Evolutionary conservation across 2,888 invertebrate genomes (phyloP), one percentile per base, ranked within the genome.

Genomic region (Tetragonula carbonaria): DNA sequence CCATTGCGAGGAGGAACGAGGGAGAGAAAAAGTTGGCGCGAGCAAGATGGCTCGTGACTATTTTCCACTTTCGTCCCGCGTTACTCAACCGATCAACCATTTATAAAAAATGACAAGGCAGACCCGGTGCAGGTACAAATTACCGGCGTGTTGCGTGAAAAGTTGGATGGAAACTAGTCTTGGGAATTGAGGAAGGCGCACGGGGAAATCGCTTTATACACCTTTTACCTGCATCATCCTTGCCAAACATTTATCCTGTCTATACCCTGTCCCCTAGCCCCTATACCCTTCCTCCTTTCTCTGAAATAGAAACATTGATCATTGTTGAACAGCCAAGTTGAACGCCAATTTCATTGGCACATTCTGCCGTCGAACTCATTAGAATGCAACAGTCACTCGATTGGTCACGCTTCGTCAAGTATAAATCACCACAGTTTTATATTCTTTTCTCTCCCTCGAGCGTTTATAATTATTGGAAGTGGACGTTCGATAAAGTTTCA

Each of bases 131-230:
- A 85, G 91, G 87, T 91, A 91, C 92, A 91, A 92, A 92, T 92
- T 91, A 91, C 91, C 84, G 86, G 86, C 76, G 91, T 86, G 88
- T 78, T 83, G 86, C 85, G 81, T 81, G 86, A 83, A 28, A 28
- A 88, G 88, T 86, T 85, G 86, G 91, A 91, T 92, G 92, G 90
- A 92, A 92, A 92, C 92, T 91, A 90, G 91, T 91, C 91, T 90
- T 91, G 92, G 92, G 91, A 92, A 92, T 92, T 92, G 91, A 88
- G 90, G 90, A 87, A 88, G 90, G 90, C 87, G 89, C 88, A 86
- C 86, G 84, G 90, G 91, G 90, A 92, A 91, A 91, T 91, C 91
- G 89, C 90, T 45, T 45, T 86, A 84, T 86, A 90, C 87, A 85
- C 88, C 86, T 91, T 90, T 90, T 88, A 89, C 87, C 86, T 76